Conservation (phyloP, 1,140 invertebrate genomes). For the Penaeus indicus region DNA sequence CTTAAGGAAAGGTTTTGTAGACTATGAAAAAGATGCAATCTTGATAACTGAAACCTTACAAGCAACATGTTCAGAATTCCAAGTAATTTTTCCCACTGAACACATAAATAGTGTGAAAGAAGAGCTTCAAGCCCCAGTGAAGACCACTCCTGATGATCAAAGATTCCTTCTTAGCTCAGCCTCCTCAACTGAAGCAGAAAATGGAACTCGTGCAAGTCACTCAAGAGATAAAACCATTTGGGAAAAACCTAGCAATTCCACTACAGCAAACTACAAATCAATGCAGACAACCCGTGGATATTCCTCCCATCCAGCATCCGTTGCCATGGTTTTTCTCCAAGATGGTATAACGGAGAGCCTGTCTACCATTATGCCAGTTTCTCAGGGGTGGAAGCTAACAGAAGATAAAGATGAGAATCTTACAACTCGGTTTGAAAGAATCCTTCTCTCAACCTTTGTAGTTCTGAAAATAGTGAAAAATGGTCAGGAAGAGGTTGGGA, state of each 20-base stretch:
- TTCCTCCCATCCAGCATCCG: constrained; percentile 13
- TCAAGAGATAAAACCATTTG: too few species aligned
- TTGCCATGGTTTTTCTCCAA: constrained; percentile 36
- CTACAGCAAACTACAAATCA: neutral
- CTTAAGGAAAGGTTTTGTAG: constrained; percentile 2
- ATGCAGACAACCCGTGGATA: neutral
- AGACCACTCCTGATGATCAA: too few species aligned
- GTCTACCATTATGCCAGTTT: constrained; percentile 41
- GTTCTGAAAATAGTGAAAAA: constrained; percentile 3
- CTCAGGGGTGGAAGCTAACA: constrained; percentile 44
- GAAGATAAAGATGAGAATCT: constrained; percentile 8
- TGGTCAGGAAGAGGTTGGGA: neutral
- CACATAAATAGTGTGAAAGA: too few species aligned
- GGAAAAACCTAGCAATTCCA: too few species aligned
- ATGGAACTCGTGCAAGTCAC: too few species aligned
- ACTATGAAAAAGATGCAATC: neutral
- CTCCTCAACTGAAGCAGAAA: too few species aligned
- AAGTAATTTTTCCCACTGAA: neutral
- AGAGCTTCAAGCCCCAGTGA: too few species aligned
- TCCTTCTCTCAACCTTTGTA: constrained; percentile 55
- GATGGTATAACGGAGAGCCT: constrained; percentile 17
- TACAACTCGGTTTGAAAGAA: neutral
- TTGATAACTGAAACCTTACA: neutral
- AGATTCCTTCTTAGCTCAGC: too few species aligned
- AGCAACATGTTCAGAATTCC: constrained; percentile 14